Evolutionary conservation across 2,888 invertebrate species (phyloP).

Genomic region (Megalurothrips usitatus): DNA sequence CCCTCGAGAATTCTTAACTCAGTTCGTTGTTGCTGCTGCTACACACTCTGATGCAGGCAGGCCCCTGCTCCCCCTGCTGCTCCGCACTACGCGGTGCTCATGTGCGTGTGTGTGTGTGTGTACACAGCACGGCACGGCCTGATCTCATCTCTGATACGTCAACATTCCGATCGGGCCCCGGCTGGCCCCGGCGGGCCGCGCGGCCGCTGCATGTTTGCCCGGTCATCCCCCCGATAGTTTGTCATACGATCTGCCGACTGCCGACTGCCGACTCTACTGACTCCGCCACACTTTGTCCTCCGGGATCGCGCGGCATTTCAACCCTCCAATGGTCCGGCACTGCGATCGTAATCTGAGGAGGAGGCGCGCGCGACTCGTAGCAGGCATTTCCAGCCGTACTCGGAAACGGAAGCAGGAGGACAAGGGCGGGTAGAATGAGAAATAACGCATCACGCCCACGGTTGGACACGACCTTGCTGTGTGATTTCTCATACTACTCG

Average conservation of each 20-base stretch:
- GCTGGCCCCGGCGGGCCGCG: not conserved
- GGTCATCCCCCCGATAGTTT: not conserved
- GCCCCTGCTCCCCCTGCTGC: not conserved
- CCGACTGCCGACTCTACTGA: not conserved
- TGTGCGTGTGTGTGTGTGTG: not conserved
- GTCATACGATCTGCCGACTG: not conserved
- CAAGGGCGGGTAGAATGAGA: no score
- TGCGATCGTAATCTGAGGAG: no score
- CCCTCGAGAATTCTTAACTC: constrained; percentile 16
- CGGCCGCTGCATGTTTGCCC: not conserved
- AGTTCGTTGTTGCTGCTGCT: not conserved
- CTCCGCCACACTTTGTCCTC: not conserved
- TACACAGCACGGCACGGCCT: not conserved
- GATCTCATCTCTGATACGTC: not conserved
- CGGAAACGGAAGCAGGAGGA: no score
- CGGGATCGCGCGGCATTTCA: no score
- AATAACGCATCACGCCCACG: no score
- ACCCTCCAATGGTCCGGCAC: no score
- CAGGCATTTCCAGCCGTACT: no score
- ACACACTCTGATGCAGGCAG: no score
- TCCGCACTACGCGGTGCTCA: not conserved
- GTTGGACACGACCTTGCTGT: no score
- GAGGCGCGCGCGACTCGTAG: no score
- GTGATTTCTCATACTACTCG: no score
- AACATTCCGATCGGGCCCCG: not conserved